phyloP scores from a whole-genome alignment of 2,113 vertebrate species.

The Muntiacus reevesi region DNA sequence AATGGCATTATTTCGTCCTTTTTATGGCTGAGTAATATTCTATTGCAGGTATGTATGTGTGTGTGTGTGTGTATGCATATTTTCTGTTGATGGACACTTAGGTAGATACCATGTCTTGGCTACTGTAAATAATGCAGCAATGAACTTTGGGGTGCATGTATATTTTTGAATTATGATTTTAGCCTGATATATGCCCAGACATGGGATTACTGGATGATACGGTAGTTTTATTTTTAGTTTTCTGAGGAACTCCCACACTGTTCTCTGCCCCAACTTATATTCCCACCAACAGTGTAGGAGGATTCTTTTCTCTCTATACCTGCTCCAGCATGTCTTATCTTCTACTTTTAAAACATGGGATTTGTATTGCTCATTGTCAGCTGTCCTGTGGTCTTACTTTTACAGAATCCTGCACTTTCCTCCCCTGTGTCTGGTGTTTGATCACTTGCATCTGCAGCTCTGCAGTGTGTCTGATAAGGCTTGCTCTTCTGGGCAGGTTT shows the following conservation, averaged over 20 bases:
- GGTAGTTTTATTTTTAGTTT: background rate
- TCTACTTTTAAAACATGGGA: background rate
- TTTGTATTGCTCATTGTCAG: background rate
- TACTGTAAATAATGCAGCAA: background rate
- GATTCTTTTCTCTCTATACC: background rate
- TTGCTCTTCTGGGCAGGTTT: background rate
- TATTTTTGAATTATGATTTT: background rate
- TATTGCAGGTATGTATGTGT: background rate
- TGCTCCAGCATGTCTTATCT: background rate
- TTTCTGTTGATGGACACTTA: background rate
- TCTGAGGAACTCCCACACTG: background rate
- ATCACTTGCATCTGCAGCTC: accelerated
- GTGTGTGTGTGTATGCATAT: background rate
- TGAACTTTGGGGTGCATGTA: background rate
- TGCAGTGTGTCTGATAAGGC: accelerated
- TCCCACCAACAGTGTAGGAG: background rate
- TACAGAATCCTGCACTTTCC: too few relatives aligned
- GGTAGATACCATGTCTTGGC: background rate
- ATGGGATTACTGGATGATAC: background rate
- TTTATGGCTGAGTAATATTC: background rate
- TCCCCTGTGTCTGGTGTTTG: background rate
- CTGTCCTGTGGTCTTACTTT: background rate
- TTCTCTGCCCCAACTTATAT: background rate
- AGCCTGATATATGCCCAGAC: background rate
- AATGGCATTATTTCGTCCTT: background rate